Percentiles rank a stretch among this genome's conserved stretches.
Conservation (phyloP, 1,140 invertebrate species). For the Eriocheir sinensis region DNA sequence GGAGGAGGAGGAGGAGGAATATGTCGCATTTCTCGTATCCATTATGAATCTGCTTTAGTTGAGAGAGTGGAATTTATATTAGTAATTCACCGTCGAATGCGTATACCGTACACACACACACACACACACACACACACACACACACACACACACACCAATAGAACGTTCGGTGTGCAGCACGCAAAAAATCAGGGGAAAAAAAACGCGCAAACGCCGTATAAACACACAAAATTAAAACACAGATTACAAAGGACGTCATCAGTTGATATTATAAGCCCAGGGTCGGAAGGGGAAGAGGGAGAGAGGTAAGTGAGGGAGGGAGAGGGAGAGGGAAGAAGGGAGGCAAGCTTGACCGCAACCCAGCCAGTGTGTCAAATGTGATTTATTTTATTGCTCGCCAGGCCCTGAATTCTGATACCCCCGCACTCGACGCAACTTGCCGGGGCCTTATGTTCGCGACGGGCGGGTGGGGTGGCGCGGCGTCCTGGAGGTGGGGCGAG, state of each 20-base stretch:
- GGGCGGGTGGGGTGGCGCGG: neutral
- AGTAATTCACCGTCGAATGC: neutral
- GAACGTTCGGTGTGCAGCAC: no score
- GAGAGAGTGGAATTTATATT: neutral
- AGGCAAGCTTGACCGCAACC: neutral
- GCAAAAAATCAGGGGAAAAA: no score
- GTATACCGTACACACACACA: neutral
- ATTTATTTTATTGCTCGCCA: conserved; percentile 66
- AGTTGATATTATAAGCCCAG: neutral
- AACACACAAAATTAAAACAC: neutral
- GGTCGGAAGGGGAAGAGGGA: neutral
- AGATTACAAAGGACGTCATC: neutral
- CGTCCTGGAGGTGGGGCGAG: neutral
- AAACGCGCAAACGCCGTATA: neutral
- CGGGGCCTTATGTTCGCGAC: conserved; percentile 65
- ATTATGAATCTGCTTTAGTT: neutral
- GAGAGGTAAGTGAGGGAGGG: neutral
- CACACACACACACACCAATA: neutral
- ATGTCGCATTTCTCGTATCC: neutral
- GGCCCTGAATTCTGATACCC: conserved; percentile 63
- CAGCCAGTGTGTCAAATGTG: conserved; percentile 66
- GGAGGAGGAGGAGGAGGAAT: neutral
- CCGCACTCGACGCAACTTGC: conserved; percentile 49
- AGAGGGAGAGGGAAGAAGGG: neutral
- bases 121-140: conserved; percentile 13